Evolutionary conservation across 2,113 vertebrate genomes (phyloP).

Genomic region (Lepisosteus osseus): DNA sequence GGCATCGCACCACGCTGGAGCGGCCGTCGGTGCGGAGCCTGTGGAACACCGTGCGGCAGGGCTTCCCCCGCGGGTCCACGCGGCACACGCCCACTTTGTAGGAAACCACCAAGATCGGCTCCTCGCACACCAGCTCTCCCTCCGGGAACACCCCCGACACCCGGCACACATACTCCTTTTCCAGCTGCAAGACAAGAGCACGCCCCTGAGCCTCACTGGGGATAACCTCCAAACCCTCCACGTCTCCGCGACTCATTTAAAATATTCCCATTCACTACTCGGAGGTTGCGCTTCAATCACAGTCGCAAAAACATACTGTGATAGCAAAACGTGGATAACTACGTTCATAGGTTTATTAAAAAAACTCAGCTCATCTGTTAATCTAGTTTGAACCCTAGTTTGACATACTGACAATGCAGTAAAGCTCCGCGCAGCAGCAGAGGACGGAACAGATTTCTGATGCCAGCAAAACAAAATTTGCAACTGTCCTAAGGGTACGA

Average conservation of each 20-base stretch:
- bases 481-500: too few species aligned
- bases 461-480: too few species aligned
- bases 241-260: background rate
- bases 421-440: too few species aligned
- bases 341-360: too few species aligned
- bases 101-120: slow-evolving; percentile 90
- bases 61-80: slow-evolving; percentile 84
- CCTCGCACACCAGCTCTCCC: slow-evolving; percentile 76
- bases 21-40: slow-evolving; percentile 83
- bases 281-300: too few species aligned
- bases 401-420: too few species aligned
- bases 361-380: too few species aligned
- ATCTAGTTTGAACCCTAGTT: too few species aligned
- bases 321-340: too few species aligned
- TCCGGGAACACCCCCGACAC: slow-evolving; percentile 88
- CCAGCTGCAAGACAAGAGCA: slow-evolving; percentile 64
- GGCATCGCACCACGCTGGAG: slow-evolving; percentile 83
- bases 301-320: too few species aligned
- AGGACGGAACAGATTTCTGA: too few species aligned
- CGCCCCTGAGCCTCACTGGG: background rate
- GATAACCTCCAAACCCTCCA: background rate
- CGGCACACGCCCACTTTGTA: slow-evolving; percentile 93
- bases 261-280: too few species aligned
- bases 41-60: slow-evolving; percentile 83
- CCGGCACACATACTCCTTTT: slow-evolving; percentile 93